Base-by-base conservation (phyloP, 2,797 vertebrate genomes). In the Emydoidea blandingii region DNA sequence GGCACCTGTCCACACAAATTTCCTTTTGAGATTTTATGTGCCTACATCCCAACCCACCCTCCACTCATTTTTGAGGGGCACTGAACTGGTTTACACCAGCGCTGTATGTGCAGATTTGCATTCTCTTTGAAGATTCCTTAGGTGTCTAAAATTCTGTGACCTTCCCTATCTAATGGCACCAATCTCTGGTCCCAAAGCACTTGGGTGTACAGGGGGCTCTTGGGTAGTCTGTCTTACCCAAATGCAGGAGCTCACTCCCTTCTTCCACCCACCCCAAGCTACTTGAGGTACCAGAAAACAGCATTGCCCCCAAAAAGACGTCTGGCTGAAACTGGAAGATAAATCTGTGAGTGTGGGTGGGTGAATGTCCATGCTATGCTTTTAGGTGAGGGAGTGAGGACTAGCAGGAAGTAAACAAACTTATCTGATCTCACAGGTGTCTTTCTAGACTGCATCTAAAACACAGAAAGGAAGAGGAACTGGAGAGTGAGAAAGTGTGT, bases 371-470 rank as follows among this genome's bases (percentile, higher is more conserved):
- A 52, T 65, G 53, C 90, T 87, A 8, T 76, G 81, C 44, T 83
- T 81, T 84, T 91, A 94, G 85, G 91, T 81, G 85, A 95, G 81
- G 86, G 85, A 96, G 88, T 86, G 87, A 94, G 80, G 91, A 68
- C 90, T 6, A 87, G 12, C 82, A 95, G 94, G 97, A 97, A 97
- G 86, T 81, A 74, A 91, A 94, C 81, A 52, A 15, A 78, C 92
- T 90, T 87, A 96, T 96, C 95, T 90, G 89, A 96, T 86, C 81
- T 89, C 57, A 84, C 92, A 91, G 57, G 86, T 91, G 93, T 92
- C 85, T 86, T 87, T 83, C 86, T 87, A 96, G 87, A 92, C 72
- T 49, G 49, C 21, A 62, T 29, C 16, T 85, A 57, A 95, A 93
- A 92, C 0, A 19, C 31, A 94, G 81, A 91, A 49, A 91, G 85